phyloP scores from a whole-genome alignment of 2,888 invertebrate species.

The Baronia brevicornis region DNA sequence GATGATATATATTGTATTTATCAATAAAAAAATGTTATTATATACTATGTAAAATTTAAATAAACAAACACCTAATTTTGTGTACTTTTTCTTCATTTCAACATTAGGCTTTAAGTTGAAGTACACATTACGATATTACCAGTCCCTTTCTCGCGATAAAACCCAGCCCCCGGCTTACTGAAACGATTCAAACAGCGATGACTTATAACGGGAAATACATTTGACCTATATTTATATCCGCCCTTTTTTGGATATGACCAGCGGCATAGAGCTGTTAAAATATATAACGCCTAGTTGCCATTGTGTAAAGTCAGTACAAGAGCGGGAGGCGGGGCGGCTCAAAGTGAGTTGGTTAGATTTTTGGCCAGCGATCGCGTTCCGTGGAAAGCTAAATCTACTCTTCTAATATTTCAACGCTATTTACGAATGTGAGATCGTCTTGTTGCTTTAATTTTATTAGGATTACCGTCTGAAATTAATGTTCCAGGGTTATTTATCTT shows the following conservation, averaged over 20 bases:
- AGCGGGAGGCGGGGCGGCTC: slow-evolving; percentile 18
- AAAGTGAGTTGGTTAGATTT: slow-evolving; percentile 19
- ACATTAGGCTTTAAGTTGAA: slow-evolving; percentile 25
- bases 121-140: slow-evolving; percentile 36
- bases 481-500: slow-evolving; percentile 8
- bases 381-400: slow-evolving; percentile 8
- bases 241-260: slow-evolving; percentile 26
- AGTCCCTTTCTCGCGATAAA: slow-evolving; percentile 39
- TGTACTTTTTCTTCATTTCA: no score
- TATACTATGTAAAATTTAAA: no score
- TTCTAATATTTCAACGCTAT: slow-evolving; percentile 12
- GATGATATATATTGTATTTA: no score
- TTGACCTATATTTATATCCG: slow-evolving; percentile 48
- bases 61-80: no score
- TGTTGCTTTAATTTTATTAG: slow-evolving; percentile 4
- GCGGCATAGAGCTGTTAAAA: slow-evolving; percentile 14
- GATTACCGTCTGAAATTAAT: slow-evolving; percentile 3
- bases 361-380: slow-evolving; percentile 20
- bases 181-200: slow-evolving; percentile 51
- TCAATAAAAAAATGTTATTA: no score
- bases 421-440: slow-evolving; percentile 1
- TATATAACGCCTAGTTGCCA: slow-evolving; percentile 12
- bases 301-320: slow-evolving; percentile 2
- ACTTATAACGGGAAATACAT: slow-evolving; percentile 64
- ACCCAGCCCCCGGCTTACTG: slow-evolving; percentile 47